Evolutionary conservation across 2,113 vertebrate species (phyloP).

Genomic region (Chelonoidis abingdonii): DNA sequence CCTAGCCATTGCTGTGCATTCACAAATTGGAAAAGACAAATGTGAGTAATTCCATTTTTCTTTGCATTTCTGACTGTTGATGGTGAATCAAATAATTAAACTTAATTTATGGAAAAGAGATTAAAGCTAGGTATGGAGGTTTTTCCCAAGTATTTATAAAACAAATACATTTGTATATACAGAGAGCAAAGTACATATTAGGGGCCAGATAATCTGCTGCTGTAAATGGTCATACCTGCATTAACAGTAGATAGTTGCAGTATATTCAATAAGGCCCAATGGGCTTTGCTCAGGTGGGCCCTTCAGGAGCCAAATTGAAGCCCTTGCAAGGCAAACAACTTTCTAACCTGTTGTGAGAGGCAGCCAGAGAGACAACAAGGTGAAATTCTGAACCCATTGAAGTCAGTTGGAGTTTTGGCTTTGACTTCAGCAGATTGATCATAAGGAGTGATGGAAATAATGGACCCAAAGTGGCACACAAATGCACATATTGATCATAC

Average conservation of each 20-base stretch:
- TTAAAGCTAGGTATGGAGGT: not conserved
- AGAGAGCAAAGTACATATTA: not conserved
- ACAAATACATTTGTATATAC: not conserved
- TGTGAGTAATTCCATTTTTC: slow-evolving; percentile 73
- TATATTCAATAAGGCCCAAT: not conserved
- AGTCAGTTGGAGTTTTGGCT: no score
- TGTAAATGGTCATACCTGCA: not conserved
- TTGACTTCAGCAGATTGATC: not conserved
- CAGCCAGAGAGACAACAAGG: not conserved
- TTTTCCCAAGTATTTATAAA: not conserved
- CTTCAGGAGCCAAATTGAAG: not conserved
- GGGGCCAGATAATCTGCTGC: not conserved
- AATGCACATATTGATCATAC: not conserved
- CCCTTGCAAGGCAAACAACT: not conserved
- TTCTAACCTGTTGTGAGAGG: not conserved
- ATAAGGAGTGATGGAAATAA: not conserved
- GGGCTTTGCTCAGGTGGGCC: not conserved
- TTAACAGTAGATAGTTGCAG: not conserved
- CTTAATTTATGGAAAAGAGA: not conserved
- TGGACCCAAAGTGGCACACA: not conserved
- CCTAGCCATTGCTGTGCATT: slow-evolving; percentile 96
- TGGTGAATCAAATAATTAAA: slow-evolving; percentile 22
- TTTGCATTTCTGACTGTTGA: not conserved
- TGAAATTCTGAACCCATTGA: not conserved
- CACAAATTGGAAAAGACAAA: slow-evolving; percentile 82